Evolutionary conservation across 2,888 invertebrate species (phyloP), one percentile per base, ranked within the genome.

Genomic region (Panorpa germanica): DNA sequence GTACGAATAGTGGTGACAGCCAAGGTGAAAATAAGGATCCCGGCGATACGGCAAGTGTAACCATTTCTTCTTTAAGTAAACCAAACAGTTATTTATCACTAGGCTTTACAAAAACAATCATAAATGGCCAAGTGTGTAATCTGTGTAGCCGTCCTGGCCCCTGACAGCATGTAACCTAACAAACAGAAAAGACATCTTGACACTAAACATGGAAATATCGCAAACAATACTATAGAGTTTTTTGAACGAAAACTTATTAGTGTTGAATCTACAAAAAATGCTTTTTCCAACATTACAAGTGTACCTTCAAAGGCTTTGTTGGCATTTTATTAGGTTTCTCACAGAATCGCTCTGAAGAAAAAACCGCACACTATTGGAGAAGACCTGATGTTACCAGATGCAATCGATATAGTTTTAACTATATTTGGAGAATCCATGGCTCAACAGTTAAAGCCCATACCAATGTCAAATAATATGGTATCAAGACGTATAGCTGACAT

Each of bases 401-500:
- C 37, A 35, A 37, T 35, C 34, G 36, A 35, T 31, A 37, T 38
- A 32, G 35, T 35, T 28, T 20, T 19, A 31, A 34, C 22, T 25
- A 34, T 38, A 33, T 33, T 35, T 31, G 36, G 38, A 24, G 29
- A 36, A 33, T 31, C 34, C 24, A 34, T 33, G 31, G 34, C 36
- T 11, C 29, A 36, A 22, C 33, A 33, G 32, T 18, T 35, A 29
- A 13, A 25, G 30, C 43, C 33, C 33, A 40, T 45, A 42, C 44
- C 43, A 32, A 41, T 45, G 29, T 44, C 45, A 38, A 39, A 46
- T 38, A 43, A 44, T 42, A 45, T 43, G 26, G 36, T 45, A 41
- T 35, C 33, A 38, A 42, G 45, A 39, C 40, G 43, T 33, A 45
- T 45, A 40, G 40, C 38, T 40, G 43, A 43, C 38, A 45, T 43